Percentiles rank a stretch among this genome's conserved stretches.
phyloP scores from a whole-genome alignment of 2,113 vertebrate species.

The Monopterus albus region DNA sequence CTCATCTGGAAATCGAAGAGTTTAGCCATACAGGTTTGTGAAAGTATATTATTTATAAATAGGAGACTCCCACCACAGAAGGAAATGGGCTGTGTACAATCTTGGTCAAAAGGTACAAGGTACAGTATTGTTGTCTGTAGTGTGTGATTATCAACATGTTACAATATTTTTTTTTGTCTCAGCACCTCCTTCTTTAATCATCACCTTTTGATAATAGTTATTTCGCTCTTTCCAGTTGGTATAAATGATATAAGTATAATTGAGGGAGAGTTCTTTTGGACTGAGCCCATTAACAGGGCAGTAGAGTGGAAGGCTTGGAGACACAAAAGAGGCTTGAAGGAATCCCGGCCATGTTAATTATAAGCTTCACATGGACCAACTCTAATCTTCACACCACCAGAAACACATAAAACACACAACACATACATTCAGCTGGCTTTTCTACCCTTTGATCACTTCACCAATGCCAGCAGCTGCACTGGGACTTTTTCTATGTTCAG shows the following conservation, averaged over 20 bases:
- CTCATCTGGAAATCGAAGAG: conserved; percentile 90
- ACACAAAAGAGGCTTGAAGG: conserved; percentile 48
- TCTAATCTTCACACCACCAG: conserved; percentile 64
- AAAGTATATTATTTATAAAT: too few species aligned
- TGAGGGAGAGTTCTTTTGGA: conserved; percentile 25
- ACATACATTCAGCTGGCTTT: conserved; percentile 23
- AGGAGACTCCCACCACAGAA: too few species aligned
- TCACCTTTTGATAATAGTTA: background rate
- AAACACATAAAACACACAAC: conserved; percentile 50
- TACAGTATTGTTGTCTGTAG: too few species aligned
- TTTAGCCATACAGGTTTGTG: too few species aligned
- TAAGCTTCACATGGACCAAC: conserved; percentile 44
- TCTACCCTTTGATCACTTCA: background rate
- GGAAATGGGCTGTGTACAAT: too few species aligned
- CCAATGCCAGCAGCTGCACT: conserved; percentile 3
- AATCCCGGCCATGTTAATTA: conserved; percentile 73
- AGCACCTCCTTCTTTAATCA: background rate
- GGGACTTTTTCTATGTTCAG: conserved; percentile 1
- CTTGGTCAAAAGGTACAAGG: too few species aligned
- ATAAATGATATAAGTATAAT: conserved; percentile 27
- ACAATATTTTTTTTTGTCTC: background rate
- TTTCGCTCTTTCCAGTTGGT: conserved; percentile 2
- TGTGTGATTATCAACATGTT: conserved; percentile 2
- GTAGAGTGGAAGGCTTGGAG: conserved; percentile 21
- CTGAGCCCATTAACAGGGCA: conserved; percentile 20